Evolutionary conservation across 2,797 vertebrate species (phyloP).

Genomic region (Pseudotriccus pelzelni): DNA sequence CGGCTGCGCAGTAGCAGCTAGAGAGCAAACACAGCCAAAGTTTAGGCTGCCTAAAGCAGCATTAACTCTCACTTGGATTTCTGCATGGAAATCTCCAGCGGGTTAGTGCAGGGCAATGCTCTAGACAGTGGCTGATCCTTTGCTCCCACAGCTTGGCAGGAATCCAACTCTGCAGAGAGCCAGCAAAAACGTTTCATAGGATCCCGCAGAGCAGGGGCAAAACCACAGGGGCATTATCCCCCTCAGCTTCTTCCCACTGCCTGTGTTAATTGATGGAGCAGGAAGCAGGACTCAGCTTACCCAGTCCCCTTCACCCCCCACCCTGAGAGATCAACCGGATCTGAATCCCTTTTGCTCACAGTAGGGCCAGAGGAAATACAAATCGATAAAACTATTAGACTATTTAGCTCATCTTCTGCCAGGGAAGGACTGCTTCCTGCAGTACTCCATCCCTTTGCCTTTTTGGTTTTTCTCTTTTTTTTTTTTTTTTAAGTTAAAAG

Average conservation of each 20-base stretch:
- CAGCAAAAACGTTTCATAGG: background rate
- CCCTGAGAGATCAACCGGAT: background rate
- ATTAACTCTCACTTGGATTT: constrained; percentile 34
- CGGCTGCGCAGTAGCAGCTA: background rate
- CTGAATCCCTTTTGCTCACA: background rate
- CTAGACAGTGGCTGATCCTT: constrained; percentile 34
- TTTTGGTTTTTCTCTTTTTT: background rate
- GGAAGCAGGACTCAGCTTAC: background rate
- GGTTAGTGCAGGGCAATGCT: background rate
- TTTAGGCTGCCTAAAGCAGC: background rate
- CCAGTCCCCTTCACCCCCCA: background rate
- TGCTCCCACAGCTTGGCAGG: background rate
- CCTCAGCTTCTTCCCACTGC: background rate
- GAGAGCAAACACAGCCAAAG: background rate
- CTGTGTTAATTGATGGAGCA: background rate
- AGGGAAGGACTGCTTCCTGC: background rate
- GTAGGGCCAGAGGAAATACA: constrained; percentile 22
- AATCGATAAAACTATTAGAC: constrained; percentile 41
- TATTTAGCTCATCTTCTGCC: constrained; percentile 32
- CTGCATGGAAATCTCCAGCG: constrained; percentile 27
- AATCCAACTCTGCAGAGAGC: background rate
- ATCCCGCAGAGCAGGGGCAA: background rate
- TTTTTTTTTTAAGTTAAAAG: background rate
- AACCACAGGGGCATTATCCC: background rate
- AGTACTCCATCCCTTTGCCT: background rate